Evolutionary conservation across 1,140 invertebrate species (phyloP).

Genomic region (Centruroides vittatus): DNA sequence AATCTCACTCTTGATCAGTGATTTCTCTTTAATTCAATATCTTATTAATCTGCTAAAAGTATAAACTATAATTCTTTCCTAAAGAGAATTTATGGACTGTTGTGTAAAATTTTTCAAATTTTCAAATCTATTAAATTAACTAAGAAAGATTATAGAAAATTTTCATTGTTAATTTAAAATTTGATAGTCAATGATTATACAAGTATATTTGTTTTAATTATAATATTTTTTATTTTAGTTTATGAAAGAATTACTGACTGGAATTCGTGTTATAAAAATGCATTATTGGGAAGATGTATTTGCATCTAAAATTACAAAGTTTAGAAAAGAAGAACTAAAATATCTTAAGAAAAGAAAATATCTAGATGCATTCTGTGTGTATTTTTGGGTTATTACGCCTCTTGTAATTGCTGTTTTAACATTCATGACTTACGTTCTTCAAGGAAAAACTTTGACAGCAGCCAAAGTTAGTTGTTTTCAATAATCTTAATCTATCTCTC

Average conservation of each 20-base stretch:
- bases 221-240: constrained; percentile 29
- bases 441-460: constrained; percentile 61
- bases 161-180: no score
- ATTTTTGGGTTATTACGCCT: constrained; percentile 98
- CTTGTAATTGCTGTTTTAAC: constrained; percentile 85
- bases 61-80: no score
- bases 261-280: constrained; percentile 79
- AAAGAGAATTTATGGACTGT: no score
- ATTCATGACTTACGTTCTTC: constrained; percentile 70
- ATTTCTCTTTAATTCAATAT: no score
- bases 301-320: constrained; percentile 36
- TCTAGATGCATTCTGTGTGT: constrained; percentile 95
- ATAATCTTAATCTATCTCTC: constrained; percentile 88
- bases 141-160: no score
- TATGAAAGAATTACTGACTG: constrained; percentile 72
- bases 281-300: constrained; percentile 91
- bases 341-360: constrained; percentile 79
- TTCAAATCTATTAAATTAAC: no score
- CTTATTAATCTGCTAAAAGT: no score
- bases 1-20: no score
- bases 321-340: constrained; percentile 53
- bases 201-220: no score
- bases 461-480: constrained; percentile 85
- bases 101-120: no score
- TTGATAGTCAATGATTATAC: no score